Percentiles rank a stretch among this genome's conserved stretches.
Evolutionary conservation across 2,797 vertebrate genomes (phyloP).

Genomic region (Rallus crepitans): DNA sequence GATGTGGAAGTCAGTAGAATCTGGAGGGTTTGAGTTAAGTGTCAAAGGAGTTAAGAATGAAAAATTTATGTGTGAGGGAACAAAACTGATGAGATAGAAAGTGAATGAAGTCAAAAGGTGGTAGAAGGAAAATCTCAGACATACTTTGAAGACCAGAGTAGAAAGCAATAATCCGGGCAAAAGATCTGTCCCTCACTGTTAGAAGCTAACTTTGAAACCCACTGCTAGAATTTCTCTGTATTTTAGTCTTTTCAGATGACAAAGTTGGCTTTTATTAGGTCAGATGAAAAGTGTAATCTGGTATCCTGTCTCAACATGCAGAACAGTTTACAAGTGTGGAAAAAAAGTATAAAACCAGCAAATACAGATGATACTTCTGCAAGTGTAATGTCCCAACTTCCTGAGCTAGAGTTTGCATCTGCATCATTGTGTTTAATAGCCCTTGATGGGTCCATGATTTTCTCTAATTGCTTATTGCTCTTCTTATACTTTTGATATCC

Average conservation of each 20-base stretch:
- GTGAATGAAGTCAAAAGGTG: not conserved
- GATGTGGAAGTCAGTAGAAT: not conserved
- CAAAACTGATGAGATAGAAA: not conserved
- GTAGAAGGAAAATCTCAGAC: not conserved
- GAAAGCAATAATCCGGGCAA: not conserved
- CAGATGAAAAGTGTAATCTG: not conserved
- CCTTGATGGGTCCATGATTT: not conserved
- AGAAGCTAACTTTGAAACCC: not conserved
- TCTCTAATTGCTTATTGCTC: constrained; percentile 13
- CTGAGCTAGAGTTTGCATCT: constrained; percentile 1
- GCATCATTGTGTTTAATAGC: not conserved
- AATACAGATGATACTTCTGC: not conserved
- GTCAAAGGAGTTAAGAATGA: not conserved
- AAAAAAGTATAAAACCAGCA: not conserved
- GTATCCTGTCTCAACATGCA: not conserved
- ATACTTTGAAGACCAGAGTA: not conserved
- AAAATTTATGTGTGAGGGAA: rapidly evolving
- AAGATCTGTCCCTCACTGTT: not conserved
- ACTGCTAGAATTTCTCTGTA: not conserved
- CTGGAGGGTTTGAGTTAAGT: not conserved
- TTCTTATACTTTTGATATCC: constrained; percentile 3
- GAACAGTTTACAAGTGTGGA: not conserved
- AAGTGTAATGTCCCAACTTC: not conserved
- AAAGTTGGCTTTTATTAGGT: not conserved
- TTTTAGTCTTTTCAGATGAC: not conserved